Conservation (phyloP, 2,797 vertebrate genomes). For the Dermochelys coriacea region DNA sequence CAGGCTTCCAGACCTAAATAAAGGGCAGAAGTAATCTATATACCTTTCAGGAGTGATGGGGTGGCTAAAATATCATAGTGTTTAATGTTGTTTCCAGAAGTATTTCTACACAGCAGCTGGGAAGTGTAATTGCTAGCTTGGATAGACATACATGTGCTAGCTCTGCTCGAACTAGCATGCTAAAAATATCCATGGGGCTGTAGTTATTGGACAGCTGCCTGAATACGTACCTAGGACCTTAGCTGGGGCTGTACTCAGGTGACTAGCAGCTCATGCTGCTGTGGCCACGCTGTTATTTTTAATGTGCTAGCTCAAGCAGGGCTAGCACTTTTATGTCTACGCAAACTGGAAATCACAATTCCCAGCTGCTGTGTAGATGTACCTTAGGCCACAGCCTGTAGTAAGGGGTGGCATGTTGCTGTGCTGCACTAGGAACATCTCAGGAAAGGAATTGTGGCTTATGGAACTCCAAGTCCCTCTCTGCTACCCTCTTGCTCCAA, state of each 20-base stretch:
- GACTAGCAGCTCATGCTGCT: not conserved
- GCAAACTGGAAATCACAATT: not conserved
- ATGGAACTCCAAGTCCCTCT: not conserved
- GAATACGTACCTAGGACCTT: not conserved
- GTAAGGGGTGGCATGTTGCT: not conserved
- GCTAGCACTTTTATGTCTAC: not conserved
- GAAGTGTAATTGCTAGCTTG: not conserved
- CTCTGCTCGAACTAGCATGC: not conserved
- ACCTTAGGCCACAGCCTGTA: not conserved
- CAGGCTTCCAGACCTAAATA: not conserved
- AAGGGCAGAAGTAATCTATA: not conserved
- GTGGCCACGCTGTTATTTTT: not conserved
- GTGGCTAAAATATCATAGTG: not conserved
- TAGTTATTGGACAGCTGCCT: not conserved
- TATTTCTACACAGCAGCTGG: not conserved
- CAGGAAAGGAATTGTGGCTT: conserved; percentile 9
- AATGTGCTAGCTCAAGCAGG: not conserved
- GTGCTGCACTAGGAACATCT: not conserved
- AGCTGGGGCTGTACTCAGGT: not conserved
- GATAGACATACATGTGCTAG: not conserved
- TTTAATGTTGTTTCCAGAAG: not conserved
- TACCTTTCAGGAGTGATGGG: not conserved
- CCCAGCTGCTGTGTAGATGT: not conserved
- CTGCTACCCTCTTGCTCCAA: not conserved
- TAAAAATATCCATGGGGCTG: not conserved